Conservation (phyloP, 2,888 invertebrate genomes). For the Stramonita haemastoma region DNA sequence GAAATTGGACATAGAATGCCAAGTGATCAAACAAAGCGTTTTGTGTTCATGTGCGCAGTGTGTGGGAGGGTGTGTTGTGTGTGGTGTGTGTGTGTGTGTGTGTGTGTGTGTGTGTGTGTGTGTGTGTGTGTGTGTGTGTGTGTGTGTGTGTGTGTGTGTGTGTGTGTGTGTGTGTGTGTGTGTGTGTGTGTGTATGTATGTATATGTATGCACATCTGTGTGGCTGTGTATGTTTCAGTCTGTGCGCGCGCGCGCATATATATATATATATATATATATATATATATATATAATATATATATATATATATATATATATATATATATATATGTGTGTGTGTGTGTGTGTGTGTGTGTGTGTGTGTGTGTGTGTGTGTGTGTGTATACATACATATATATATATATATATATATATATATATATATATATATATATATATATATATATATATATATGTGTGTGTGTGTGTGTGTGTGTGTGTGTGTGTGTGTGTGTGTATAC, state of each 20-base stretch:
- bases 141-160: background rate
- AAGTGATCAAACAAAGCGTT: too few species aligned
- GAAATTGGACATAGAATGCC: too few species aligned
- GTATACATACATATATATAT: background rate
- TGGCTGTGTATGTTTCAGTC: too few species aligned
- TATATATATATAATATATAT: too few species aligned
- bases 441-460: constrained; percentile 1
- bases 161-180: constrained; percentile 3
- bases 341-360: constrained; percentile 1
- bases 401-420: background rate
- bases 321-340: background rate
- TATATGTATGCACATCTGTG: too few species aligned
- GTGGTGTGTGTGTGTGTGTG: background rate
- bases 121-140: background rate
- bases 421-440: background rate
- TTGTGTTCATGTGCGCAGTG: too few species aligned
- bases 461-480: background rate
- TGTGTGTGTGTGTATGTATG: too few species aligned
- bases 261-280: too few species aligned
- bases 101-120: background rate
- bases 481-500: background rate
- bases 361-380: background rate
- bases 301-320: background rate
- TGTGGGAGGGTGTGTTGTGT: too few species aligned
- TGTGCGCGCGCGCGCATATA: too few species aligned